phyloP scores from a whole-genome alignment of 2,797 vertebrate species.

The Catamblyrhynchus diadema region DNA sequence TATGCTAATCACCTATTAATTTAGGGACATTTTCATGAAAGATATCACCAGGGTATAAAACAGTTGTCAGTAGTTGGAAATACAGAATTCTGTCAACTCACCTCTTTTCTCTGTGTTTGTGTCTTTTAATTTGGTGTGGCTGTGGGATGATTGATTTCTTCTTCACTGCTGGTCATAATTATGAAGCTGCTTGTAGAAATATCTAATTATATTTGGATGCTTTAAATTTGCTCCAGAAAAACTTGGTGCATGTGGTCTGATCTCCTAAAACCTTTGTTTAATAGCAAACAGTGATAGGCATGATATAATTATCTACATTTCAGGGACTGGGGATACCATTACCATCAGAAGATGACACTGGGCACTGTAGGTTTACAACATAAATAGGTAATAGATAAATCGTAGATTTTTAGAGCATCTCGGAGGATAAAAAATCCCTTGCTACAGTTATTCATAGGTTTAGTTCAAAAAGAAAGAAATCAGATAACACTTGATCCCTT shows the following conservation, averaged over 20 bases:
- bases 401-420: neutral
- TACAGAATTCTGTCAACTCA: neutral
- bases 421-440: neutral
- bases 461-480: neutral
- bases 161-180: neutral
- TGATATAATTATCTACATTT: neutral
- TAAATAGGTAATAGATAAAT: neutral
- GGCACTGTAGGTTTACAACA: neutral
- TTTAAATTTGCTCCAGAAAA: neutral
- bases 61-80: accelerated
- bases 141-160: neutral
- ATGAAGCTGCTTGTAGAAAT: neutral
- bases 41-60: neutral
- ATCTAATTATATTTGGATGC: neutral
- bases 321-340: neutral
- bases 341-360: neutral
- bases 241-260: neutral
- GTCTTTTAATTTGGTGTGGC: neutral
- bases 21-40: neutral
- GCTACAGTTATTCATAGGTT: neutral
- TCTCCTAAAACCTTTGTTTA: neutral
- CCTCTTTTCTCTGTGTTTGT: neutral
- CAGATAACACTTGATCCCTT: neutral
- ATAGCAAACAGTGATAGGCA: neutral
- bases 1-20: accelerated